Base-by-base conservation (phyloP, 2,888 invertebrate genomes). In the Neuroscelio doddi region DNA sequence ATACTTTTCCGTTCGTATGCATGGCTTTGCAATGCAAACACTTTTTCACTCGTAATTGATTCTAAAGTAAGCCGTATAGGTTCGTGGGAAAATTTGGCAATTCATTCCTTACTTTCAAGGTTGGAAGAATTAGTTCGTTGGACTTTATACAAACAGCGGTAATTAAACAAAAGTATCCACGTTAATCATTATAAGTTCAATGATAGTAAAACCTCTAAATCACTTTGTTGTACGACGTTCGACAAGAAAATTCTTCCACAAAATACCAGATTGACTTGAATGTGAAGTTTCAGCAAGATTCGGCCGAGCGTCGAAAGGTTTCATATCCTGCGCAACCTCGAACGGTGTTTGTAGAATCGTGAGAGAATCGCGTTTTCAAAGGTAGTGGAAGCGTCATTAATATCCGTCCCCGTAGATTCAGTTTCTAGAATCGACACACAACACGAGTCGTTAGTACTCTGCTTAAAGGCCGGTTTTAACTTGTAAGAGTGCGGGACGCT, bases 401-500 rank as follows among this genome's bases (percentile, higher is more conserved):
- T 80, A 83, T 83, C 83, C 83, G 83, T 83, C 83, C 83, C 81
- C 78, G 72, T 82, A 82, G 80, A 80, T 80, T 78, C 78, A 77
- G 76, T 78, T 78, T 75, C 68, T 65, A 71, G 65, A 51, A 68
- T 63, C 50, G 64, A 73, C 59, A 58, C 56, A 71, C 58, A 61
- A 59, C 64, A 56, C 66, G 62, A 71, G 65, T 73, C 68, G 74
- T 76, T 73, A 74, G 76, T 76, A 77, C 78, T 76, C 78, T 75
- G 71, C 74, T 77, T 76, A 73, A 75, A 65, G 59, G 72, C 71
- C 76, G 71, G 65, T 69, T 52, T 64, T 72, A 78, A 69, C 73
- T 67, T 80, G 73, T 77, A 80, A 79, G 78, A 80, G 80, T 80
- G 80, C 79, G 77, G 79, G 80, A 79, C 80, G 80, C 80, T 80